Evolutionary conservation across 37 sponge, comb jelly and placozoan genomes (phyloP), one percentile per base, ranked within the genome.

Genomic region (Cladorhizidae sp.): DNA sequence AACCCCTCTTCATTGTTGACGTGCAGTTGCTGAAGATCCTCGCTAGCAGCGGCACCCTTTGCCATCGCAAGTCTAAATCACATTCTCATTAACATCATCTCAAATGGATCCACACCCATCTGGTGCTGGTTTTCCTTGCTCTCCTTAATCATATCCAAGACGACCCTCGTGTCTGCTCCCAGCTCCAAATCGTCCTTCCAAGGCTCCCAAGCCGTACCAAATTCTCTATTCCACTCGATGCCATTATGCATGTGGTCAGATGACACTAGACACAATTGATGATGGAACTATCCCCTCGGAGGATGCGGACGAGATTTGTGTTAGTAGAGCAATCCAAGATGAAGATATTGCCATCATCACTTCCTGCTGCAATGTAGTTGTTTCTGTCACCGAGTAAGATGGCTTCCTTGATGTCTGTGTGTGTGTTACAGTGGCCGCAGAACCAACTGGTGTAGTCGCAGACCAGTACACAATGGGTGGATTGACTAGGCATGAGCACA

Each of bases 361-460:
- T 95, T 12, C 99, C 99, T 29, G 99, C 94, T 31, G 84, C 93
- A 36, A 98, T 77, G 65, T 89, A 98, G 57, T 93, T 79, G 17
- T 90, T 89, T 55, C 88, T 58, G 25, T 87, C 84, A 23, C 96
- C 99, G 39, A 98, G 59, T 51, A 95, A 98, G 77, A 75, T 93
- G 18, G 96, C 96, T 74, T 98, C 99, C 64, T 98, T 98, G 82
- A 98, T 98, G 81, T 98, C 99, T 29, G 99, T 98, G 88, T 88
- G 85, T 17, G 90, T 74, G 79, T 98, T 98, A 40, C 91, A 93
- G 80, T 93, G 94, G 14, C 96, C 99, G 33, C 78, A 80, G 83
- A 76, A 98, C 2, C 95, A 73, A 18, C 57, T 39, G n/a, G 40
- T 61, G 79, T 82, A 95, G 80, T 98, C 99, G 11, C 21, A 81